Evolutionary conservation across 2,797 vertebrate genomes (phyloP).

Genomic region (Diceros bicornis): DNA sequence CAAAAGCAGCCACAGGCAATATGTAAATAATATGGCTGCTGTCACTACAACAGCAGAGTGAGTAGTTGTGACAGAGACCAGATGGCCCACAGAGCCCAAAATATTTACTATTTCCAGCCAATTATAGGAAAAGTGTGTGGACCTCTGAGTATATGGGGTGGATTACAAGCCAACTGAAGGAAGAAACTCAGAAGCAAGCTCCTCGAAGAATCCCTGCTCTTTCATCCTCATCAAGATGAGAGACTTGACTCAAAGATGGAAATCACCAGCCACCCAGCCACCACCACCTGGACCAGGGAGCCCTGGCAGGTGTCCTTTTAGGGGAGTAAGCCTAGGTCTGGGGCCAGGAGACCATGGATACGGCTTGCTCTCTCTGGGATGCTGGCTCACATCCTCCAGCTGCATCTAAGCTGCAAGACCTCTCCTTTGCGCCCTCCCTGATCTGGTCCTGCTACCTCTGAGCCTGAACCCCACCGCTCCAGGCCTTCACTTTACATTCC

Average conservation of each 20-base stretch:
- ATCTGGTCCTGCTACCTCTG: no score
- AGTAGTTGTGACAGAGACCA: neutral
- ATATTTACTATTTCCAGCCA: neutral
- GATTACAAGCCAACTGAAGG: neutral
- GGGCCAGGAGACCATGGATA: neutral
- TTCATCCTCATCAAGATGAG: accelerated
- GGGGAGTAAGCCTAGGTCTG: accelerated
- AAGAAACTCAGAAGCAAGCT: neutral
- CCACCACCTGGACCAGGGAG: accelerated
- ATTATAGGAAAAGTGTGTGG: neutral
- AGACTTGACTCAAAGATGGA: accelerated
- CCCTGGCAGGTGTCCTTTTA: neutral
- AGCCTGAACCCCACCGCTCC: neutral
- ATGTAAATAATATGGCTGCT: neutral
- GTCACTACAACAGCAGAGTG: neutral
- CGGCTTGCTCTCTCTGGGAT: neutral
- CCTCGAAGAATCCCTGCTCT: accelerated
- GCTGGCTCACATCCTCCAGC: accelerated
- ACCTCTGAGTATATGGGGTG: accelerated
- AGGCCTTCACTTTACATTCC: neutral
- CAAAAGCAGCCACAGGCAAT: neutral
- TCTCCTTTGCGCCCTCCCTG: no score
- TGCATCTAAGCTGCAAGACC: neutral
- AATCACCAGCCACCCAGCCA: accelerated
- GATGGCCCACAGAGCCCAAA: neutral